Evolutionary conservation across 2,888 invertebrate genomes (phyloP).

Genomic region (Drosophila fungiperda): DNA sequence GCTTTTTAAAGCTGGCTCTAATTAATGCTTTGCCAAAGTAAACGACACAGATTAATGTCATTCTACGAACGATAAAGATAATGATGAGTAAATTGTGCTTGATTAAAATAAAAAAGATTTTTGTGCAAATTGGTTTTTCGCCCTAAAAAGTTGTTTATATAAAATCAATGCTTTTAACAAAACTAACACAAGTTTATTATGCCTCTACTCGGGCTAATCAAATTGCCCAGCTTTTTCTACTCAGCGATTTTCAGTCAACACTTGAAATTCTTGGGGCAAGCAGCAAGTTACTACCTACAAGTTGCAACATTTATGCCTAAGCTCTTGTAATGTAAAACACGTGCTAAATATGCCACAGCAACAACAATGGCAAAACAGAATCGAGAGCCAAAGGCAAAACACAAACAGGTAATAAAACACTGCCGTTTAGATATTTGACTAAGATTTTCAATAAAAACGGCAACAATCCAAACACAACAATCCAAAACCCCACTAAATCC

Average conservation of each 20-base stretch:
- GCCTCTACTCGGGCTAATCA: background rate
- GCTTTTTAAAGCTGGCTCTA: background rate
- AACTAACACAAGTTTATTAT: background rate
- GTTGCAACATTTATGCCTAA: conserved; percentile 32
- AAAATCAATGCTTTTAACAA: background rate
- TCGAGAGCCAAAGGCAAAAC: conserved; percentile 13
- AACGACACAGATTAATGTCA: background rate
- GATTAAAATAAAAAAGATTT: conserved; percentile 1
- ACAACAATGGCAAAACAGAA: background rate
- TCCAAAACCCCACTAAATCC: conserved; percentile 54
- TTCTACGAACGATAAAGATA: background rate
- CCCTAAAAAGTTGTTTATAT: background rate
- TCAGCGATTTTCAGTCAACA: background rate
- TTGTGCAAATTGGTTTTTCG: background rate
- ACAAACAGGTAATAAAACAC: conserved; percentile 76
- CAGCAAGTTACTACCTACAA: background rate
- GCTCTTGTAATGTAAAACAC: conserved; percentile 64
- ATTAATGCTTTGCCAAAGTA: background rate
- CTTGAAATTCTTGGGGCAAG: background rate
- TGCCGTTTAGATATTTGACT: conserved; percentile 76
- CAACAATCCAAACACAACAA: conserved; percentile 22
- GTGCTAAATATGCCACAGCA: conserved; percentile 58
- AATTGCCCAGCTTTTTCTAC: background rate
- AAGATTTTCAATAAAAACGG: conserved; percentile 78
- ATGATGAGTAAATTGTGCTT: background rate